Evolutionary conservation across 2,113 vertebrate genomes (phyloP).

Genomic region (Melanerpes aurifrons): DNA sequence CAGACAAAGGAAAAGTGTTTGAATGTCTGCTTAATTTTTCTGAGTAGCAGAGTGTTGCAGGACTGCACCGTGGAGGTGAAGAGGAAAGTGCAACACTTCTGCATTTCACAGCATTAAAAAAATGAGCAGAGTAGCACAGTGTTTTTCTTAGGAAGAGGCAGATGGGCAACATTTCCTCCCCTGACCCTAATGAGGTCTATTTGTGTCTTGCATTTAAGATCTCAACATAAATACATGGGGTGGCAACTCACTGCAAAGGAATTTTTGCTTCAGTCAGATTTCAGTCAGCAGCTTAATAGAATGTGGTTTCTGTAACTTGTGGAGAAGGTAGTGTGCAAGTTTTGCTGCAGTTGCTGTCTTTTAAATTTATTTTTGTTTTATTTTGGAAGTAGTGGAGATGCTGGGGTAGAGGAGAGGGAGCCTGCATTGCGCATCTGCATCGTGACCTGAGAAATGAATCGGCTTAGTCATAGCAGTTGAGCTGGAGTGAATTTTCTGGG

Average conservation of each 20-base stretch:
- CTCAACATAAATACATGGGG: background rate
- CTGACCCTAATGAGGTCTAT: background rate
- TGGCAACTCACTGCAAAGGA: background rate
- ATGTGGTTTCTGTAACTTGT: background rate
- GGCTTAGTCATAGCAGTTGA: background rate
- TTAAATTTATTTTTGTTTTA: background rate
- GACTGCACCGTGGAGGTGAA: background rate
- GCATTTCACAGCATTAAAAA: too few species aligned
- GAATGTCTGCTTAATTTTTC: background rate
- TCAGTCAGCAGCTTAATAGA: constrained; percentile 13
- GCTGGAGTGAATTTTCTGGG: background rate
- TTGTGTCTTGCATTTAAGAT: background rate
- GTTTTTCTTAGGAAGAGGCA: background rate
- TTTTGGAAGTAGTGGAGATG: background rate
- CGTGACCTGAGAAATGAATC: background rate
- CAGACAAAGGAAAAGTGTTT: background rate
- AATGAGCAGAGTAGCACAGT: background rate
- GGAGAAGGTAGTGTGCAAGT: background rate
- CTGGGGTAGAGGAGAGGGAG: background rate
- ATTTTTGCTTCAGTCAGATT: constrained; percentile 33
- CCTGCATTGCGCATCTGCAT: background rate
- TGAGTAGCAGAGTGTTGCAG: background rate
- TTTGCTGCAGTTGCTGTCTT: background rate
- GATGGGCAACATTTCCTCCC: background rate
- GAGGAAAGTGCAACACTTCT: background rate